Conservation (phyloP, 2,888 invertebrate genomes). For the Resseliella maxima region DNA sequence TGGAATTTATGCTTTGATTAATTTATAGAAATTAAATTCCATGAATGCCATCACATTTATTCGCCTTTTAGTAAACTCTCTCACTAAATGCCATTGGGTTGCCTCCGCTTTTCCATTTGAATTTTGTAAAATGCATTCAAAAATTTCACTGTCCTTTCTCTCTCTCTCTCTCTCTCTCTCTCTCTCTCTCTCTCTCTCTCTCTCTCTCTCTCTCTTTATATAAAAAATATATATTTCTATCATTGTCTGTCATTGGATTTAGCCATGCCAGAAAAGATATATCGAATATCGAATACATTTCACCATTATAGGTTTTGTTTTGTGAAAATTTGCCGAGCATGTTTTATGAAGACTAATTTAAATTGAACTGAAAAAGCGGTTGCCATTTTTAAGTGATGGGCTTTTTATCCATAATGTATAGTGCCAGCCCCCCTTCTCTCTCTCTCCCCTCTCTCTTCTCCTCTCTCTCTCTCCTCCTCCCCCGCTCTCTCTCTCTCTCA, state of each 20-base stretch:
- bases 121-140: constrained; percentile 12
- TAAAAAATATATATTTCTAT: no score
- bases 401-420: not conserved
- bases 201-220: not conserved
- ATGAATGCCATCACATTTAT: not conserved
- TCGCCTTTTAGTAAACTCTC: constrained; percentile 17
- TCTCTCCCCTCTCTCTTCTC: no score
- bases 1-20: constrained; percentile 22
- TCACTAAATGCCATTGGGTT: not conserved
- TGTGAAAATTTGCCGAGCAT: not conserved
- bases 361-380: not conserved
- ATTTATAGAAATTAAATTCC: constrained; percentile 48
- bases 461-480: no score
- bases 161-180: not conserved
- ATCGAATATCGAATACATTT: not conserved
- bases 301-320: not conserved
- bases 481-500: no score
- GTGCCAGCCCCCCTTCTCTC: no score
- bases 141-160: not conserved
- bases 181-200: not conserved
- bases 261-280: no score
- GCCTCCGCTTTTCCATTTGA: not conserved
- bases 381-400: not conserved
- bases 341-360: not conserved
- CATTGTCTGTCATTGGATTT: no score